Evolutionary conservation across 2,797 vertebrate genomes (phyloP), one percentile per base, ranked within the genome.

Genomic region (Neosilurus mollespiculum): DNA sequence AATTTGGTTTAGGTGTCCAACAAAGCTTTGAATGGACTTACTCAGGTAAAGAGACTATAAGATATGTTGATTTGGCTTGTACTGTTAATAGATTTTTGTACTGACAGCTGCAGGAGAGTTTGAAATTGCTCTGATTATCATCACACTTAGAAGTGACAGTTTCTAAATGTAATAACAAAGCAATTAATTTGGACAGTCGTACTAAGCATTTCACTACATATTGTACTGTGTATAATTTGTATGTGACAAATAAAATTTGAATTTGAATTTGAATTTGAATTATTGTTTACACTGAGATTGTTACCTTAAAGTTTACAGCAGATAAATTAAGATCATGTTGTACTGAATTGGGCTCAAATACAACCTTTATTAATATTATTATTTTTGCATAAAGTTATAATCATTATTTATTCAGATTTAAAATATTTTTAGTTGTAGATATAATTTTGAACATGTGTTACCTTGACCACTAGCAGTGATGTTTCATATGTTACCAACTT

Each of bases 21-120:
- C 89, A 92, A 92, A 88, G 92, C 95, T 62, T 96, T 97, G 92
- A 97, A 97, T 90, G 95, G 95, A 95, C 94, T 96, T 87, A 90
- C 94, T 56, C 95, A 97, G 96, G 96, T 97, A 94, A 91, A 78
- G 78, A 53, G 54, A 65, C 24, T 53, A 77, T 76, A 54, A 61
- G 69, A 80, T 83, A 67, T 67, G 4, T 56, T 85, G 69, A 65
- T 43, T 59, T 20, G 15, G 20, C 1, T 61, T 61, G 22, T 61
- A 61, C 7, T 59, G 1, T 12, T 18, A 43, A 51, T 70, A 54
- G 53, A 24, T 15, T 80, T 0, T 69, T 49, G 37, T 59, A 59
- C 10, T 62, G 22, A 37, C 16, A 75, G 53, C 70, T 66, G 61
- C 78, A 58, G 56, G n/a, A 67, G n/a, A 76, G n/a, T 81, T 54